These are phyloP conservation scores for Sus scrofa DNA, from an alignment of 2,113 vertebrate species.

Conservation along the genomic window DNA sequence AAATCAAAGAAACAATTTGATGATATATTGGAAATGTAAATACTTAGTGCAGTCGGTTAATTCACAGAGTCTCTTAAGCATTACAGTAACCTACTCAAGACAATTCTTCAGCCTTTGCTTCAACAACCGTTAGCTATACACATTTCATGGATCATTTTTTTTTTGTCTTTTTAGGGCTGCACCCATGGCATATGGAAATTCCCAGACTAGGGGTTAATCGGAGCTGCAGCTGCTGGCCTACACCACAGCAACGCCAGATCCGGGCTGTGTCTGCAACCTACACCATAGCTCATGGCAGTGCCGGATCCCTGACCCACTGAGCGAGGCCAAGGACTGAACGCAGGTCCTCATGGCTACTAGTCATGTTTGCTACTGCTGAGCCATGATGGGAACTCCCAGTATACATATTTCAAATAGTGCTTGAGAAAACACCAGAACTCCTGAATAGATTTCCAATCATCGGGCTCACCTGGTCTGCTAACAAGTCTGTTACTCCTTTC, in stretches of 20 bases:
- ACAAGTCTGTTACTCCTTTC: not conserved
- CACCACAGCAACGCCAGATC: too few species aligned
- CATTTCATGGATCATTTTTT: too few species aligned
- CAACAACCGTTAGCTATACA: not conserved
- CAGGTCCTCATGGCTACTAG: too few species aligned
- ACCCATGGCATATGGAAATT: too few species aligned
- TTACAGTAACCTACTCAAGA: not conserved
- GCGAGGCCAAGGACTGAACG: too few species aligned
- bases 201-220: too few species aligned
- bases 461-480: not conserved
- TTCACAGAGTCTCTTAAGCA: constrained; percentile 60
- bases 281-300: too few species aligned
- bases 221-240: too few species aligned
- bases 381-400: not conserved
- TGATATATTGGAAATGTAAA: constrained; percentile 62
- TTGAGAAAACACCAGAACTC: not conserved
- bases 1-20: constrained; percentile 61
- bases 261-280: too few species aligned
- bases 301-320: too few species aligned
- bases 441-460: not conserved
- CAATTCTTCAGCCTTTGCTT: constrained; percentile 45
- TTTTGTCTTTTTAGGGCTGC: too few species aligned
- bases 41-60: constrained; percentile 35
- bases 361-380: too few species aligned
- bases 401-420: not conserved